These are phyloP conservation scores for Cheilinus undulatus DNA, from an alignment of 2,113 vertebrate genomes.

Conservation along the genomic window DNA sequence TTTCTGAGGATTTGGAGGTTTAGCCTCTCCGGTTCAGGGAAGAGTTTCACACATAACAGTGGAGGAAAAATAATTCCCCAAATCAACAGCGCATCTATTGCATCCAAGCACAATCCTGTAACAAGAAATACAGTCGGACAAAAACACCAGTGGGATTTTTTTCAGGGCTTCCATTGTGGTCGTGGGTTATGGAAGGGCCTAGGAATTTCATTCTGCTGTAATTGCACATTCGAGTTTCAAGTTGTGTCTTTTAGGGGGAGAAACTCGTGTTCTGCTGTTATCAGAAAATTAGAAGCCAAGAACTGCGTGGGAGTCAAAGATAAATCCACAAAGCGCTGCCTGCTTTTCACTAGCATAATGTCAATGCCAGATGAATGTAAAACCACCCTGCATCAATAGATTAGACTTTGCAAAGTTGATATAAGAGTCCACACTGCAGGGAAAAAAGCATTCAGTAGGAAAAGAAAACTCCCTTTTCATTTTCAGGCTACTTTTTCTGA, in stretches of 20 bases:
- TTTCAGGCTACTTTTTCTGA: conserved; percentile 36
- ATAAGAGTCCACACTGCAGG: conserved; percentile 39
- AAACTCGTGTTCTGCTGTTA: conserved; percentile 78
- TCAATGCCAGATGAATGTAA: conserved; percentile 77
- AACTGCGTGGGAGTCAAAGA: conserved; percentile 78
- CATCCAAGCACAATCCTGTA: conserved; percentile 42
- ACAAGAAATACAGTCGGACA: conserved; percentile 49
- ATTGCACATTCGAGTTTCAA: conserved; percentile 78
- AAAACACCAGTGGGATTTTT: conserved; percentile 27
- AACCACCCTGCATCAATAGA: conserved; percentile 75
- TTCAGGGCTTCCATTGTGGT: conserved; percentile 52
- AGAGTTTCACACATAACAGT: conserved; percentile 56
- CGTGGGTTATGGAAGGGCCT: conserved; percentile 41
- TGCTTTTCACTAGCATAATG: conserved; percentile 74
- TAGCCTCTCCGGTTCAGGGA: conserved; percentile 53
- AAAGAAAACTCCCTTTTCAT: neutral
- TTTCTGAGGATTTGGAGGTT: conserved; percentile 69
- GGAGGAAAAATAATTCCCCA: conserved; percentile 54
- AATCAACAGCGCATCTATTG: conserved; percentile 70
- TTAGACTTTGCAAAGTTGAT: conserved; percentile 69
- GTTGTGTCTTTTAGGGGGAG: conserved; percentile 74
- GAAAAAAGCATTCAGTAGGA: conserved; percentile 34
- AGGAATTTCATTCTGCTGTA: conserved; percentile 74
- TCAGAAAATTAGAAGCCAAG: conserved; percentile 86
- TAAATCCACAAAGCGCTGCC: conserved; percentile 77